phyloP scores from a whole-genome alignment of 2,888 invertebrate genomes.

The Clitarchus hookeri region DNA sequence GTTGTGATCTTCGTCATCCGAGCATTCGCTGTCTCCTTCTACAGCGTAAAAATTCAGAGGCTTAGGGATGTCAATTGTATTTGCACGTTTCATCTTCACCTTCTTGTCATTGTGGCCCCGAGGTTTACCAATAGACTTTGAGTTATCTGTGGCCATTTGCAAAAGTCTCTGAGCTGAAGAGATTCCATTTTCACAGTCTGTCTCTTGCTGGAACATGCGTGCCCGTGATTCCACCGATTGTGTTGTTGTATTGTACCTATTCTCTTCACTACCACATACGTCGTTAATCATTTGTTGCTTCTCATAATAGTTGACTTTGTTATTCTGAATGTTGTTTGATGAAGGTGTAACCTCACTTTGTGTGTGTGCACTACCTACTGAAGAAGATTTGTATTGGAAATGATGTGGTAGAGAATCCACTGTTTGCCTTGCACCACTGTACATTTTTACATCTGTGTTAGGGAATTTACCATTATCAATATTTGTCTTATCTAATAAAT shows the following conservation, averaged over 20 bases:
- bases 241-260: neutral
- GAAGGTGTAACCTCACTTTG: neutral
- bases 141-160: slow-evolving; percentile 45
- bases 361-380: neutral
- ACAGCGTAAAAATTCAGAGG: slow-evolving; percentile 57
- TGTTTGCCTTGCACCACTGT: neutral
- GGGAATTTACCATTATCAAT: neutral
- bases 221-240: slow-evolving; percentile 11
- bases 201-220: slow-evolving; percentile 20
- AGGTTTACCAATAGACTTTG: slow-evolving; percentile 34
- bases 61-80: slow-evolving; percentile 87
- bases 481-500: neutral
- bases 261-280: neutral
- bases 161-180: slow-evolving; percentile 46
- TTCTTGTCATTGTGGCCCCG: slow-evolving; percentile 63
- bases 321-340: neutral
- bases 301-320: neutral
- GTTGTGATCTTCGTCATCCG: slow-evolving; percentile 56
- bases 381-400: neutral
- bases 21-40: slow-evolving; percentile 51
- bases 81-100: slow-evolving; percentile 82
- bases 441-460: neutral
- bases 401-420: neutral
- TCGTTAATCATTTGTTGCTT: neutral
- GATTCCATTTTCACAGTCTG: slow-evolving; percentile 15